A percentile compares a stretch with the other conserved stretches of the same genome.
These are phyloP conservation scores for Chaenogobius annularis DNA, from an alignment of 2,113 vertebrate genomes.

Conservation along the genomic window DNA sequence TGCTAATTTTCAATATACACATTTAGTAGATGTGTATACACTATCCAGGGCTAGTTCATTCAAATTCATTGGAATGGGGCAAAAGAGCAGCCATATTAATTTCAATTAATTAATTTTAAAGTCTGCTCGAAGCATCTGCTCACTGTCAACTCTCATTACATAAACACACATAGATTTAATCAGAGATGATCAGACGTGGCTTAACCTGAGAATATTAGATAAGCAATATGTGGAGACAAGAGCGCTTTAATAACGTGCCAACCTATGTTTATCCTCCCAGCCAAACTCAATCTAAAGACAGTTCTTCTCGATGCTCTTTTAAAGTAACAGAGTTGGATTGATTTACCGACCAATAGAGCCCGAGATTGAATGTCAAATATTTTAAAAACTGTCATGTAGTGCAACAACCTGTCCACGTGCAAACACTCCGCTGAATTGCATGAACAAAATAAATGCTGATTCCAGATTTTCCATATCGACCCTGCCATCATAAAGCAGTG, in stretches of 20 bases:
- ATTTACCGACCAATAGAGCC: no score
- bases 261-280: background rate
- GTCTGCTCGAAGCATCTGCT: background rate
- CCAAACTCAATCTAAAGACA: background rate
- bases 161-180: constrained; percentile 9
- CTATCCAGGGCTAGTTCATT: background rate
- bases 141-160: background rate
- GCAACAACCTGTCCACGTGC: no score
- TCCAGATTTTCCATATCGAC: no score
- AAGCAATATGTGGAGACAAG: background rate
- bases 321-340: background rate
- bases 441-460: no score
- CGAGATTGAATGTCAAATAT: no score
- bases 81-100: background rate
- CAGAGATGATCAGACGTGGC: constrained; percentile 13
- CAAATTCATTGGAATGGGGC: background rate
- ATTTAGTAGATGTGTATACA: no score
- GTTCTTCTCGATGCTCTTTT: background rate
- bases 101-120: background rate
- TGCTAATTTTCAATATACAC: no score
- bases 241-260: background rate
- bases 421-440: no score
- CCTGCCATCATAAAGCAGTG: no score
- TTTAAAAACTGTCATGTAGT: no score
- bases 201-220: constrained; percentile 14